Base-by-base conservation (phyloP, 2,797 vertebrate species). In the Peromyscus nudipes region DNA sequence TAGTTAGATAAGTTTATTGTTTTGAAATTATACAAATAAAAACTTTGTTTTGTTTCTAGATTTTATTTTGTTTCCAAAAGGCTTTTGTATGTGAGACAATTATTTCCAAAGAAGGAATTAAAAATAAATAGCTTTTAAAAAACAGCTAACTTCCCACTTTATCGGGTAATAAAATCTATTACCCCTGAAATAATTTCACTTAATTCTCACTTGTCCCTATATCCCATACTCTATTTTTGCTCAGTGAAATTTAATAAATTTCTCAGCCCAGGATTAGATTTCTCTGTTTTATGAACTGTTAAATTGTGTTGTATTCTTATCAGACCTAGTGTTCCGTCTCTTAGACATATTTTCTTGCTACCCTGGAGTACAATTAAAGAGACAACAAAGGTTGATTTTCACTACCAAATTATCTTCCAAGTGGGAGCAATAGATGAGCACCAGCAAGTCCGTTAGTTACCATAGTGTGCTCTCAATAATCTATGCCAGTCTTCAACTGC, bases 261-360 rank as follows among this genome's bases (percentile, higher is more conserved):
- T 99, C 98, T 98, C 97, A 97, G 98, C 87, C 98, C 97, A 96
- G 96, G 98, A 99, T 99, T 99, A 99, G 99, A 99, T 99, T 99
- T 98, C 99, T 99, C 98, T 98, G 98, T 98, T 99, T 99, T 99
- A 99, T 99, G 99, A 99, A 99, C 99, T 99, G 99, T 98, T 99
- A 99, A 99, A 99, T 99, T 98, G 98, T 97, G 98, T 96, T 98
- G 98, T 98, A 98, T 98, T 98, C 97, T 98, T 98, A 98, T 98
- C 98, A 98, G 98, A 98, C 88, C 77, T 97, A 88, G 90, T 98
- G 97, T 98, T 98, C 96, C 97, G 93, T 98, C 93, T 98, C 97
- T 95, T 96, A 98, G 98, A 98, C 95, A 98, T 65, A 97, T 96
- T 98, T 91, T 55, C 84, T 97, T 89, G 97, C 92, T 49, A 96